These are phyloP conservation scores for Paratilapia polleni DNA, from an alignment of 2,113 vertebrate genomes.

Conservation along the genomic window DNA sequence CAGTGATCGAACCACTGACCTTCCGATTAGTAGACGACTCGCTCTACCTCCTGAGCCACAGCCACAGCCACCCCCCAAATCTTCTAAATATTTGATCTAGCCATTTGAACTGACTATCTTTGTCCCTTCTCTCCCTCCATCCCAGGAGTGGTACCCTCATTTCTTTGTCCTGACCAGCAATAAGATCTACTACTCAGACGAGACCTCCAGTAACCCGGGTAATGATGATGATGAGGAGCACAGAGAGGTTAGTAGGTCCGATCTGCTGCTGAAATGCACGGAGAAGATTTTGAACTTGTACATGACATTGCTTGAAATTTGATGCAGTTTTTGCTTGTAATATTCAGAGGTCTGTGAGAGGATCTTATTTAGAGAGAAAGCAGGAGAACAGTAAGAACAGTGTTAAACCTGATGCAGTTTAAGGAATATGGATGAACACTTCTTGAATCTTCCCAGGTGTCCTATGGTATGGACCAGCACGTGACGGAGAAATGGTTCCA, in stretches of 20 bases:
- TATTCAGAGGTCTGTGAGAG: background rate
- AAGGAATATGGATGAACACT: background rate
- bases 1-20: too few relatives aligned
- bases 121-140: background rate
- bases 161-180: constrained; percentile 98
- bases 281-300: background rate
- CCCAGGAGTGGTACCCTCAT: constrained; percentile 97
- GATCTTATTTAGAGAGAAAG: background rate
- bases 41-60: too few relatives aligned
- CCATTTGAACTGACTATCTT: constrained; percentile 22
- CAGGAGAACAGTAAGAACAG: background rate
- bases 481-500: constrained; percentile 98
- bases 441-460: constrained; percentile 73
- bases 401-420: background rate
- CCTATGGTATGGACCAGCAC: constrained; percentile 92
- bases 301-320: background rate
- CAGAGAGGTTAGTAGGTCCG: constrained; percentile 86
- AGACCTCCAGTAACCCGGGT: constrained; percentile 90
- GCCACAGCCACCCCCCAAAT: too few relatives aligned
- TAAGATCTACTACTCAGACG: constrained; percentile 98
- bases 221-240: constrained; percentile 98
- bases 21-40: too few relatives aligned
- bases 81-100: constrained; percentile 20
- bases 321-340: background rate
- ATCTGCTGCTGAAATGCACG: background rate